Evolutionary conservation across 2,797 vertebrate species (phyloP), one percentile per base, ranked within the genome.

Genomic region (Alfaro cultratus): DNA sequence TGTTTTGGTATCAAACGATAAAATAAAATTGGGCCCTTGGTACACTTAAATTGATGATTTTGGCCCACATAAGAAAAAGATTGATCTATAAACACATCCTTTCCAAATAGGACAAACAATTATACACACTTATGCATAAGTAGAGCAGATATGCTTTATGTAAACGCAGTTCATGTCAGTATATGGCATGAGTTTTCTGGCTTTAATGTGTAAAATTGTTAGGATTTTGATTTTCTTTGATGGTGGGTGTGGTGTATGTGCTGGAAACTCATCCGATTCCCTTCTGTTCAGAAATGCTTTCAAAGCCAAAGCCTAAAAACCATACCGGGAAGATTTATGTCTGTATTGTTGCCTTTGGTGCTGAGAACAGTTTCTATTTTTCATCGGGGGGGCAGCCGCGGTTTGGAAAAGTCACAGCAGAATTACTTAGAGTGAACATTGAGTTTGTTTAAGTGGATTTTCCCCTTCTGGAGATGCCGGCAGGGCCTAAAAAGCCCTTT

Each of bases 251-350:
- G 86, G 90, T 86, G 75, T 83, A 75, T 64, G 60, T 45, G 39
- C 74, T 68, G 36, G 10, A 68, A 82, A 89, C 85, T 85, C 88
- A 78, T 90, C 88, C 79, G 87, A 80, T 89, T 89, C 88, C 87
- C 77, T 60, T 60, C 53, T 89, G 82, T 84, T 80, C 87, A 92
- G 93, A 88, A 94, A 92, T 91, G 88, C 77, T 85, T 89, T 87
- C 77, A 88, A 89, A 91, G 82, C 74, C 81, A 77, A 80, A 85
- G 75, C 74, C 88, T 51, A 9, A 88, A 89, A 91, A 89, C 89
- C 87, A 84, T 77, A 84, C 60, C 87, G 67, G 85, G 85, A 80
- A 76, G 87, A 90, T 93, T 92, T 88, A 92, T 93, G 84, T 85
- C 45, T 70, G 83, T 53, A 89, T 92, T 91, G 90, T 93, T 91